phyloP scores from a whole-genome alignment of 2,113 vertebrate species.

The Anhinga anhinga region DNA sequence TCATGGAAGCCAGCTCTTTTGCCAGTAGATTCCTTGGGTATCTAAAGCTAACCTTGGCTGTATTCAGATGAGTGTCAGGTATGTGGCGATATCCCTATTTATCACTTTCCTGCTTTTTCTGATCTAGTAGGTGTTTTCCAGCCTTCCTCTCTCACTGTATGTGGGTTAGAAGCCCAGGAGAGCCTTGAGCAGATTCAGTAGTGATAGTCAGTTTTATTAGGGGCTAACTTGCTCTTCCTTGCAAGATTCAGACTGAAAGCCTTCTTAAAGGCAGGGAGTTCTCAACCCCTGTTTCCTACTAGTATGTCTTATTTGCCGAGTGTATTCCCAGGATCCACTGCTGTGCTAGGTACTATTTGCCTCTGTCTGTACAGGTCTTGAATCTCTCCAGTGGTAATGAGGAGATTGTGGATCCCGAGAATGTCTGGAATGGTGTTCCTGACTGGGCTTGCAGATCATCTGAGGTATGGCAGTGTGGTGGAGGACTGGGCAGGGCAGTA shows the following conservation, averaged over 20 bases:
- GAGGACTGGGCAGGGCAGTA: background rate
- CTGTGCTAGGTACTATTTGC: background rate
- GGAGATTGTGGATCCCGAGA: constrained; percentile 69
- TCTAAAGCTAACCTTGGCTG: background rate
- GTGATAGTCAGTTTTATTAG: background rate
- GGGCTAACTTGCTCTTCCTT: background rate
- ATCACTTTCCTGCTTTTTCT: background rate
- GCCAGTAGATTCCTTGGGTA: background rate
- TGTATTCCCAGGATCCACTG: background rate
- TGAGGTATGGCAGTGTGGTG: constrained; percentile 48
- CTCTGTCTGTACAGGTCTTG: constrained; percentile 65
- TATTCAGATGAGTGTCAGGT: background rate
- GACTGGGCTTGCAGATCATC: background rate
- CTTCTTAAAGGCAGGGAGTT: background rate
- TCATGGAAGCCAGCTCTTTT: background rate
- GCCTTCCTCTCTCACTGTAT: background rate
- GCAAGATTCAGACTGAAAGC: background rate
- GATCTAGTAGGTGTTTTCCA: background rate
- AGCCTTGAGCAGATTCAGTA: background rate
- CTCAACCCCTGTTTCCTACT: background rate
- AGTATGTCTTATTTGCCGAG: background rate
- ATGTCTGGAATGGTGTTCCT: constrained; percentile 73
- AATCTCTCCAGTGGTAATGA: constrained; percentile 68
- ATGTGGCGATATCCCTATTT: background rate
- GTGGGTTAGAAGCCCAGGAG: background rate